Base-by-base conservation (phyloP, 1,140 invertebrate species). In the Batillaria attramentaria region DNA sequence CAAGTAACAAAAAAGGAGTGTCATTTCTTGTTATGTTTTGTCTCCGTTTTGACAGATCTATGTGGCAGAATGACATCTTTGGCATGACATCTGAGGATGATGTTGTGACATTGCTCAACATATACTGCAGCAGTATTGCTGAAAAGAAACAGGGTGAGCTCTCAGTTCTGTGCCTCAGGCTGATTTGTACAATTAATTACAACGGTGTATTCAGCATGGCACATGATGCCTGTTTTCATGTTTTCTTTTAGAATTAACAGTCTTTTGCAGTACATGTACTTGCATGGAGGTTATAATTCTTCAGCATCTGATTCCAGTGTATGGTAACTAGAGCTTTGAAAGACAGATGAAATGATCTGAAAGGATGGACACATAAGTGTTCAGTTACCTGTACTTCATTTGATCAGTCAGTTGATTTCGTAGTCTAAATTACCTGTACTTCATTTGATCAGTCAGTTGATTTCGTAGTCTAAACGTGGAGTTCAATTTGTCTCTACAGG, bases 81-180 rank as follows among this genome's bases (percentile, higher is more conserved):
- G 91, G 91, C 20, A 87, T 93, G 73, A 84, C 82, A 16, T 80
- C 84, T 39, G 90, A 91, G 66, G 90, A 95, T 88, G 94, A 95
- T 79, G 91, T 95, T 16, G 92, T 93, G n/a, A 93, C 93, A 16
- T 92, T 95, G 72, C 91, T 95, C 57, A 94, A 93, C 89, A 93
- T 95, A 81, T 95, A 94, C 87, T 95, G 95, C 85, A 93, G 92
- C 83, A 93, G 94, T 83, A 87, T 95, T 76, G 93, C 94, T 50
- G 93, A 94, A 83, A 94, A 95, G 82, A 93, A 93, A 90, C 91
- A 93, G 82, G 94, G 94, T 94, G 91, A 41, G 69, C 73, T 16
- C 46, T 28, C 24, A 28, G 18, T n/a, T n/a, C n/a, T n/a, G n/a
- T n/a, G n/a, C n/a, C n/a, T n/a, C n/a, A n/a, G n/a, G n/a, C n/a